phyloP scores from a whole-genome alignment of 1,140 invertebrate species.

The Leguminivora glycinivorella region DNA sequence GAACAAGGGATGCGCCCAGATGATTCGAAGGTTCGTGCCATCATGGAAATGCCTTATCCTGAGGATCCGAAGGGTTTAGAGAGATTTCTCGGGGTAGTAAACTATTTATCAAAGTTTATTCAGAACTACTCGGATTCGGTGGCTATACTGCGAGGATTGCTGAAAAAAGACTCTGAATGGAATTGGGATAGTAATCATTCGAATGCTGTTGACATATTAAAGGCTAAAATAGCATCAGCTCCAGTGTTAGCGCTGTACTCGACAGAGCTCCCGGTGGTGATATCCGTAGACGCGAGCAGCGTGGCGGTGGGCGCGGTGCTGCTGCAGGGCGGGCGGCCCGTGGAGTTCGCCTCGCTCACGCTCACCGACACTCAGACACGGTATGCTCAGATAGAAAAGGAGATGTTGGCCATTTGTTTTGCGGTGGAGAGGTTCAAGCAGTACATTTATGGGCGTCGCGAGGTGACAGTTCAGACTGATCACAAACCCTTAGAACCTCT shows the following conservation, averaged over 20 bases:
- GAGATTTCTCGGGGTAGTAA: conserved; percentile 65
- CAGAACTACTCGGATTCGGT: conserved; percentile 60
- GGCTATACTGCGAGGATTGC: conserved; percentile 29
- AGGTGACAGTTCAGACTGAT: conserved; percentile 61
- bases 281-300: conserved; percentile 36
- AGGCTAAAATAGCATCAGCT: conserved; percentile 42
- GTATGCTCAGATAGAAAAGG: conserved; percentile 66
- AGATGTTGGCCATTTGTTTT: conserved; percentile 54
- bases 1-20: conserved; percentile 30
- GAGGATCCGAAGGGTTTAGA: conserved; percentile 57
- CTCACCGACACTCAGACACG: too few relatives aligned
- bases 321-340: too few relatives aligned
- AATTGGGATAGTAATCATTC: conserved; percentile 53
- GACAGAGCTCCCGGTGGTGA: conserved; percentile 31
- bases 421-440: conserved; percentile 43
- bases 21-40: conserved; percentile 29
- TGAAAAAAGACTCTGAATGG: conserved; percentile 58
- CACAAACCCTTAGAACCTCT: conserved; percentile 69
- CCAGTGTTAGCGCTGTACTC: conserved; percentile 50
- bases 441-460: conserved; percentile 36
- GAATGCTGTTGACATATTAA: conserved; percentile 54
- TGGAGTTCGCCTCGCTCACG: too few relatives aligned
- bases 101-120: conserved; percentile 61
- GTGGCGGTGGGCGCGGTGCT: conserved; percentile 44
- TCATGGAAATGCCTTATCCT: conserved; percentile 39